Percentiles rank a stretch among this genome's conserved stretches.
Evolutionary conservation across 2,888 invertebrate genomes (phyloP).

Genomic region (Sphecodes monilicornis): DNA sequence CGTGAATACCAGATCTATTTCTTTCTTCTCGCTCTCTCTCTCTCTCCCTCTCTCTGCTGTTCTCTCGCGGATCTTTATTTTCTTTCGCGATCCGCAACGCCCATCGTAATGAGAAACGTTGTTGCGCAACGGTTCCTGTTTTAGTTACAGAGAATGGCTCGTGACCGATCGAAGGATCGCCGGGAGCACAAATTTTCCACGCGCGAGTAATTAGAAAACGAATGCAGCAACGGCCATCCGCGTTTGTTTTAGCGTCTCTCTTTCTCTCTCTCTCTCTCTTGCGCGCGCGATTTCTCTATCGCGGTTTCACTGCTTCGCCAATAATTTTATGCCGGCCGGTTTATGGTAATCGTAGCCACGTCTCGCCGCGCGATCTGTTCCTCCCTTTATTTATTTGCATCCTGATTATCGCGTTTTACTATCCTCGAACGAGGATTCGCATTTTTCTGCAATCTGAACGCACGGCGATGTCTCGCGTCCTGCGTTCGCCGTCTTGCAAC

Average conservation of each 20-base stretch:
- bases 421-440: background rate
- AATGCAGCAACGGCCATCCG: background rate
- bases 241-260: background rate
- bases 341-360: background rate
- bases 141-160: background rate
- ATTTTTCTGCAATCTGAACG: background rate
- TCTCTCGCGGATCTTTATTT: background rate
- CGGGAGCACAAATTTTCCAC: slow-evolving; percentile 1
- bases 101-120: background rate
- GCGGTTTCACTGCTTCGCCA: background rate
- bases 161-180: slow-evolving; percentile 3
- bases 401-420: background rate
- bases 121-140: slow-evolving; percentile 5
- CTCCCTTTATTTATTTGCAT: background rate
- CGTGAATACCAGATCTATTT: background rate
- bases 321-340: background rate
- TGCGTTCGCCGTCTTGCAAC: background rate
- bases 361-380: background rate
- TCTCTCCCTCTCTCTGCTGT: background rate
- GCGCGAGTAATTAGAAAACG: background rate
- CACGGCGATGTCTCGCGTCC: background rate
- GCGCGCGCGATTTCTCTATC: background rate
- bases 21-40: background rate
- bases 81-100: background rate
- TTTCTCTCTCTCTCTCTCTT: background rate